Conservation (phyloP, 2,888 invertebrate species). For the Drosophila vallismaia region DNA sequence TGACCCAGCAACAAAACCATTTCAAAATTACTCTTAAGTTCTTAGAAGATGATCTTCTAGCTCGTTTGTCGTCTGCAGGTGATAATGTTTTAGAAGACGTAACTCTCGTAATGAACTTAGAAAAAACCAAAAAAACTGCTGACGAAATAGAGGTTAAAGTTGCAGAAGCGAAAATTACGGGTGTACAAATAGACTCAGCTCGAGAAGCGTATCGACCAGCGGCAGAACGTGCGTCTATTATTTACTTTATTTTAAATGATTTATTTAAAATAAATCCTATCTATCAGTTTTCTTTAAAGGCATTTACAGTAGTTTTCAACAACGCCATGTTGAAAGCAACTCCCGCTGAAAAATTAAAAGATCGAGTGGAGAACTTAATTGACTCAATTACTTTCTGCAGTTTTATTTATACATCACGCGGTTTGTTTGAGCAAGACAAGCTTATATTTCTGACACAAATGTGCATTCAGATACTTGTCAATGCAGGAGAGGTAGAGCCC, state of each 20-base stretch:
- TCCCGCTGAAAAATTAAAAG: conserved; percentile 88
- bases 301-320: conserved; percentile 94
- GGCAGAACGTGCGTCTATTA: conserved; percentile 92
- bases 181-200: conserved; percentile 95
- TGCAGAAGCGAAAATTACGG: conserved; percentile 92
- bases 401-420: conserved; percentile 94
- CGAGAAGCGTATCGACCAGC: conserved; percentile 94
- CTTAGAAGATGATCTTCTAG: conserved; percentile 95
- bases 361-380: conserved; percentile 90
- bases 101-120: conserved; percentile 94
- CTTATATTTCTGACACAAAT: conserved; percentile 95
- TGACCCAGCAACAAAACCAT: conserved; percentile 96
- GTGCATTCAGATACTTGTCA: conserved; percentile 88
- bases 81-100: conserved; percentile 96
- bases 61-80: conserved; percentile 94
- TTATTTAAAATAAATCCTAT: conserved; percentile 96
- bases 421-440: conserved; percentile 96
- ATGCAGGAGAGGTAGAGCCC: conserved; percentile 88
- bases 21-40: conserved; percentile 96
- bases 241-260: conserved; percentile 97
- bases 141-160: conserved; percentile 95
- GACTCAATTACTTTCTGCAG: conserved; percentile 95
- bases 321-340: conserved; percentile 91
- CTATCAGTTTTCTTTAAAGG: conserved; percentile 97
- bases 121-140: conserved; percentile 96